phyloP scores from a whole-genome alignment of 2,888 invertebrate genomes.

The Octonoba sinensis region DNA sequence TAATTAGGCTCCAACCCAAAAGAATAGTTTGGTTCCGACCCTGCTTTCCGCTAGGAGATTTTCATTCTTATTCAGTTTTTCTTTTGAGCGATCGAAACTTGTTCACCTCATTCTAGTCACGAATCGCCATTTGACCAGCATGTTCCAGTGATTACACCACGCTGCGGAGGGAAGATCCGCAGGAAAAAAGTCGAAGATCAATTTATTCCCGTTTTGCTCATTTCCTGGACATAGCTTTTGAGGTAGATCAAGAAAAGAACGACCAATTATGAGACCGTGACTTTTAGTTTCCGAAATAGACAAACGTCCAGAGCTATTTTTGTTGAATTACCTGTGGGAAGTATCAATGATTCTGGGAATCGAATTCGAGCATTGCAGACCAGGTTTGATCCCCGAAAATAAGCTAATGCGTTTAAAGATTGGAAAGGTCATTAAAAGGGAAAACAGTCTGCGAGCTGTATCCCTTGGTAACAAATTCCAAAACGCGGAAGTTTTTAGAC shows the following conservation, averaged over 20 bases:
- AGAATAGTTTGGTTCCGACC: slow-evolving; percentile 28
- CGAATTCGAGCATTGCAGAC: no score
- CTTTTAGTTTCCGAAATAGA: not conserved
- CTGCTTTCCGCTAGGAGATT: slow-evolving; percentile 22
- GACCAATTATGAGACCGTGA: not conserved
- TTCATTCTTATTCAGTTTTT: slow-evolving; percentile 1
- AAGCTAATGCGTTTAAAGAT: no score
- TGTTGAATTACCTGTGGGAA: not conserved
- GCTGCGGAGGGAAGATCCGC: slow-evolving; percentile 24
- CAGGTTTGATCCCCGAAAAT: no score
- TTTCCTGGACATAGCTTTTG: slow-evolving; percentile 22
- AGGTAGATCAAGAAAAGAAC: slow-evolving; percentile 12
- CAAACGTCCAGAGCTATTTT: slow-evolving; percentile 7
- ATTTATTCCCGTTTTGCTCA: slow-evolving; percentile 14
- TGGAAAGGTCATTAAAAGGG: no score
- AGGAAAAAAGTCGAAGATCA: slow-evolving; percentile 38
- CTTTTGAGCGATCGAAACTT: slow-evolving; percentile 7
- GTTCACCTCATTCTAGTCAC: slow-evolving; percentile 52
- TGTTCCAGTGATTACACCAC: slow-evolving; percentile 20
- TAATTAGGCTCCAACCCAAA: slow-evolving; percentile 42
- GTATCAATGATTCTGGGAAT: no score
- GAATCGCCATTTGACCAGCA: slow-evolving; percentile 11
- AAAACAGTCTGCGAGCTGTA: no score
- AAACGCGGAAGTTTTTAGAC: no score
- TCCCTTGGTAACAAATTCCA: no score